Evolutionary conservation across 2,888 invertebrate species (phyloP), one percentile per base, ranked within the genome.

Genomic region (Ochlodes sylvanus): DNA sequence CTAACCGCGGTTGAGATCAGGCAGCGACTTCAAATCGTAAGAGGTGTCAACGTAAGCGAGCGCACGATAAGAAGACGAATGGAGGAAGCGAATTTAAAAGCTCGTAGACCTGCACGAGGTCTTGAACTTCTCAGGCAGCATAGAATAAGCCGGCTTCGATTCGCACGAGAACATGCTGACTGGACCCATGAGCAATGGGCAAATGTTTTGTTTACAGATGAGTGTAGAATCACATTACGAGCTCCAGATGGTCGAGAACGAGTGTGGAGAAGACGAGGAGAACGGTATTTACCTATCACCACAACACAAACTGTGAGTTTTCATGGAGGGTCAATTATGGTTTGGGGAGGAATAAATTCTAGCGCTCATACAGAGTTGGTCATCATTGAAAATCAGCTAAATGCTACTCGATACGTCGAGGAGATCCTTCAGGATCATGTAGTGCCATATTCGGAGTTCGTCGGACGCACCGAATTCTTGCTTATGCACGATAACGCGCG

Each of bases 1-100:
- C 27, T 27, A 4, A 27, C 27, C 27, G 27, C 27, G 2, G 27
- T 27, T 5, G 27, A 27, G 27, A 27, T 27, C 27, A 7, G n/a
- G n/a, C 57, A 57, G 19, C 57, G 57, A 41, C 57, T 17, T 57
- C 57, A 57, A 41, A 19, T 57, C 57, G 17, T 10, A 17, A 57
- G 41, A 17, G 17, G 12, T 41, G 12, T 38, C 2, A 57, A 57
- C 17, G 57, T 57, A 19, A 57, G 57, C 44, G 70, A 69, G 63
- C 67, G 67, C 55, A 71, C 70, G 47, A 54, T 71, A 27, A 71
- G 71, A 68, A 70, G 70, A 69, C 63, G 68, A 15, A 71, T 70
- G 73, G 66, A 70, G 69, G 71, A 70, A 68, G 63, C 50, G 14
- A 42, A 71, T 69, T 69, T 70, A 60, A 66, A 41, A 60, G 70